Conservation (phyloP, 2,113 vertebrate genomes). For the Cavia porcellus region DNA sequence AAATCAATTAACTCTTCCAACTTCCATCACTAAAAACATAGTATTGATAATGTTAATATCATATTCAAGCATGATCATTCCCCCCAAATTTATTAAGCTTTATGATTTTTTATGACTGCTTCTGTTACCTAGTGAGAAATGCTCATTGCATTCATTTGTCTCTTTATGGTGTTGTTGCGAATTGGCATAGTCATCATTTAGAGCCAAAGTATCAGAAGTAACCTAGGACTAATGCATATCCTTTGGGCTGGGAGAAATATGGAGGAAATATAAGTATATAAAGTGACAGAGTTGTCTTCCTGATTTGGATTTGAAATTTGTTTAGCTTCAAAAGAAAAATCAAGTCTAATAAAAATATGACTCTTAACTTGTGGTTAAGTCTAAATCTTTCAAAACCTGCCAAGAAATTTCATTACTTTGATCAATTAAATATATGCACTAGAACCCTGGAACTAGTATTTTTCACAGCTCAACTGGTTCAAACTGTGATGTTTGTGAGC, state of each 20-base stretch:
- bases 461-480: neutral
- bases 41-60: neutral
- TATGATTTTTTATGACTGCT: neutral
- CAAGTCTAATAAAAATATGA: neutral
- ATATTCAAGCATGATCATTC: neutral
- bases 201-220: neutral
- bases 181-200: neutral
- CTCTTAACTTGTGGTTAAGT: neutral
- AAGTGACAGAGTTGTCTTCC: neutral
- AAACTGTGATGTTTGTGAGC: neutral
- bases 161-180: neutral
- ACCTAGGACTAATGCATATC: neutral
- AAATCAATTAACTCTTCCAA: neutral
- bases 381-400: neutral
- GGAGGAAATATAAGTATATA: neutral
- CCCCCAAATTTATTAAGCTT: neutral
- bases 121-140: neutral
- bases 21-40: neutral
- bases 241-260: neutral
- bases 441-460: neutral
- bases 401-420: neutral
- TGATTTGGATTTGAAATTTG: neutral
- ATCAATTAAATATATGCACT: neutral
- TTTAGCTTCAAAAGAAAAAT: slow-evolving; percentile 21
- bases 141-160: neutral